phyloP scores from a whole-genome alignment of 2,888 invertebrate species.

The Iselma pallidipennis region DNA sequence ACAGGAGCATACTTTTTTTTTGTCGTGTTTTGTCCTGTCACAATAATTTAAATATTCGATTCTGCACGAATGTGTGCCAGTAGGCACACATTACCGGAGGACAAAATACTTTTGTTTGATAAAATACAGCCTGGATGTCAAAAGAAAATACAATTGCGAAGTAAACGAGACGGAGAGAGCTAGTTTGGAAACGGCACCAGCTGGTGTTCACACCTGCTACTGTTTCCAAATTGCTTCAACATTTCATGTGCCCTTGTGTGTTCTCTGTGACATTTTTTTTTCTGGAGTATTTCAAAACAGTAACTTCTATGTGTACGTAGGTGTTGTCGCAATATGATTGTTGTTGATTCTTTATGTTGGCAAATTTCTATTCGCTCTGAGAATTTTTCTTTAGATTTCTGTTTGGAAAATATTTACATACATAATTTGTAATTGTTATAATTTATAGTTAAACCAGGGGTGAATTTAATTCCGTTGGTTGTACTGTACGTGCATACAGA shows the following conservation, averaged over 20 bases:
- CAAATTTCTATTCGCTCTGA: too few species aligned
- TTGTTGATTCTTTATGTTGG: neutral
- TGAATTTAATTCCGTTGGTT: too few species aligned
- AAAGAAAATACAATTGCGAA: neutral
- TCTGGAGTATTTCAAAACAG: neutral
- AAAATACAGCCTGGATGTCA: neutral
- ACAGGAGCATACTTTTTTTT: too few species aligned
- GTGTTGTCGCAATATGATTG: neutral
- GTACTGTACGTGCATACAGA: too few species aligned
- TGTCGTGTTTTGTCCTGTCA: neutral
- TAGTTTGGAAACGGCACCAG: constrained; percentile 9
- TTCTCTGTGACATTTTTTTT: neutral
- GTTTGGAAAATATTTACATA: too few species aligned
- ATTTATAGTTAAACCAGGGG: too few species aligned
- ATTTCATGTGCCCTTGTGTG: constrained; percentile 13
- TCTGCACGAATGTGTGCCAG: neutral
- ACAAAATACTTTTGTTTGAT: neutral
- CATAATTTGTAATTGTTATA: too few species aligned
- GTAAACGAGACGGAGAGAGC: neutral
- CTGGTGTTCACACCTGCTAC: constrained; percentile 28
- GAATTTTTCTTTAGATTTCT: too few species aligned
- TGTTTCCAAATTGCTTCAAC: constrained; percentile 21
- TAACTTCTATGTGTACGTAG: too few species aligned
- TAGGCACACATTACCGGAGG: neutral
- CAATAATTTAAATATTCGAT: neutral